Percentiles rank a stretch among this genome's conserved stretches.
Evolutionary conservation across 2,113 vertebrate genomes (phyloP).

Genomic region (Ceratotherium simum): DNA sequence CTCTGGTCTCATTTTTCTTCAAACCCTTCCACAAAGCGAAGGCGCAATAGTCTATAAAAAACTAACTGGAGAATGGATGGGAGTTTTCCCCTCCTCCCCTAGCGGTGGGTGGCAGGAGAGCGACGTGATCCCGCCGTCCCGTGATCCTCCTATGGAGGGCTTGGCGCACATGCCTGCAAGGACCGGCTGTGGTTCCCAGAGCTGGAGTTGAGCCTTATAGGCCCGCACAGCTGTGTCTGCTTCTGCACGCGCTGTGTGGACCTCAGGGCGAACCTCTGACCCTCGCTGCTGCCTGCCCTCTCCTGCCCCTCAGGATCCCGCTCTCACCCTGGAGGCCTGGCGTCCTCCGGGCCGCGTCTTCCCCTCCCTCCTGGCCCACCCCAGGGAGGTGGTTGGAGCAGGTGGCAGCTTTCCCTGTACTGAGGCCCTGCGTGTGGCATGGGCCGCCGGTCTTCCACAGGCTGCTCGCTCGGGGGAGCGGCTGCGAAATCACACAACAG

Average conservation of each 20-base stretch:
- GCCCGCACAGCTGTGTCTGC: background rate
- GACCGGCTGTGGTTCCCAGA: background rate
- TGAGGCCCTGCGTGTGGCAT: background rate
- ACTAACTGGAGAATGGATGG: background rate
- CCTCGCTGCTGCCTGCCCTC: too few relatives aligned
- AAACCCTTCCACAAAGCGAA: background rate
- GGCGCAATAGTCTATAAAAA: background rate
- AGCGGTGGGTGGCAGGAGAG: background rate
- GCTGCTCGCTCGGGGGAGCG: background rate
- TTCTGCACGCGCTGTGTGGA: background rate
- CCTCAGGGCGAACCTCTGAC: background rate
- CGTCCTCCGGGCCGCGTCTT: background rate
- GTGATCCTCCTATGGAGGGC: background rate
- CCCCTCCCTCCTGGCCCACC: background rate
- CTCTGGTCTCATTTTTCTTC: background rate
- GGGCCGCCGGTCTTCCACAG: too few relatives aligned
- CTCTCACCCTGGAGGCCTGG: background rate
- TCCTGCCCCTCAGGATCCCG: too few relatives aligned
- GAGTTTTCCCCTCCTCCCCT: background rate
- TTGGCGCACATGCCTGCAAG: fast-evolving
- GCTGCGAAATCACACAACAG: background rate
- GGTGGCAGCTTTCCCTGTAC: background rate
- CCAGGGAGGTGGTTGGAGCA: background rate
- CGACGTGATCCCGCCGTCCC: too few relatives aligned
- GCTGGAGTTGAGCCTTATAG: background rate